Percentiles rank a stretch among this genome's conserved stretches.
Evolutionary conservation across 2,797 vertebrate genomes (phyloP).

Genomic region (Clangula hyemalis): DNA sequence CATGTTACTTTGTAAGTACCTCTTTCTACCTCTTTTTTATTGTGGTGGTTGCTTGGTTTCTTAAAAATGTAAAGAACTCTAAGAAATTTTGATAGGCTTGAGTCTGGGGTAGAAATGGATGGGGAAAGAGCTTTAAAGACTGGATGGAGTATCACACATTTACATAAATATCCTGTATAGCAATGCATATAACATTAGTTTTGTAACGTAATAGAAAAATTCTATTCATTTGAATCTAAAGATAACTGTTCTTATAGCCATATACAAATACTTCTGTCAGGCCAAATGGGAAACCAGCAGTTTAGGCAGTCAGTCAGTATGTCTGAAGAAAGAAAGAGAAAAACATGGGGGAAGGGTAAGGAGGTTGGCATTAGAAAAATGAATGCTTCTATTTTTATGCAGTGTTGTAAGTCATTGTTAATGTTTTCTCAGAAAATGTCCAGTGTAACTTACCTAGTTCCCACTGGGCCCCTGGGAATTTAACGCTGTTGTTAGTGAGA

Average conservation of each 20-base stretch:
- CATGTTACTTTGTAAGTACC: background rate
- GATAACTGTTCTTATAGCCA: background rate
- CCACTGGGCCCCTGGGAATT: fast-evolving
- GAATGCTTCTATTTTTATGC: background rate
- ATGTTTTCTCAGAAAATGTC: background rate
- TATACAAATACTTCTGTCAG: background rate
- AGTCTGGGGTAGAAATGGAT: background rate
- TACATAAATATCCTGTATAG: background rate
- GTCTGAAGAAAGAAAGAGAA: background rate
- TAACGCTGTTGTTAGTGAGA: background rate
- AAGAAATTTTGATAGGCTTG: background rate
- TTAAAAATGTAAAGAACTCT: background rate
- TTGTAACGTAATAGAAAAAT: background rate
- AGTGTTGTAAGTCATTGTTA: background rate
- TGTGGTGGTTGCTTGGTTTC: background rate
- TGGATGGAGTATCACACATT: background rate
- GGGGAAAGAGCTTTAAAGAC: background rate
- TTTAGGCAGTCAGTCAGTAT: background rate
- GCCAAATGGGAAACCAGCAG: background rate
- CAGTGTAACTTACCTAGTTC: background rate
- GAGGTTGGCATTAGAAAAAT: background rate
- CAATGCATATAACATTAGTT: background rate
- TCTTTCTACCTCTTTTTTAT: background rate
- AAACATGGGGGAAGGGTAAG: fast-evolving
- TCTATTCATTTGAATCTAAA: background rate